Base-by-base conservation (phyloP, 2,113 vertebrate genomes). In the Embiotoca jacksoni region DNA sequence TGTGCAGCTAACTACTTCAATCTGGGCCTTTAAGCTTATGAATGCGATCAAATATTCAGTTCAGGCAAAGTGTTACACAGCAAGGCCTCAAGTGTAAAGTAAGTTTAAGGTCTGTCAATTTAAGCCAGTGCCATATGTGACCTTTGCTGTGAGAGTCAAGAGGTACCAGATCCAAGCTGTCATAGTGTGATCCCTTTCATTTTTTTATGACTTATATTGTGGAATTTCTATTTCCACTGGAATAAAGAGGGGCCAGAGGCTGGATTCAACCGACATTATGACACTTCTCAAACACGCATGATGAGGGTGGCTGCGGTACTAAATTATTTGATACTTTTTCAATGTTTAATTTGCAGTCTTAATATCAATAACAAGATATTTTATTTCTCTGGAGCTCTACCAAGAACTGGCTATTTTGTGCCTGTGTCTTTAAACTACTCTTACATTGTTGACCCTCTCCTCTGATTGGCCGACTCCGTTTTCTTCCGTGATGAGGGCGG, bases 21-120 rank as follows among this genome's bases (percentile, higher is more conserved):
- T 82, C 75, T 92, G 91, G 56, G 52, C 16, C 75, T 74, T 44
- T 6, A 62, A 52, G 80, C 72, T 86, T 58, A 83, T 84, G 85
- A 88, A 84, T 76, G 81, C 50, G 84, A 89, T 91, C 87, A 85
- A 79, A 87, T 91, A 85, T 88, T 88, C 85, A 85, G 81, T 55
- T 68, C 55, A 81, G 53, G 79, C 79, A 62, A 80, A 88, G 82
- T 80, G 87, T 85, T 88, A 62, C 80, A 78, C 60, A 56, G 66
- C 65, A 55, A 65, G 72, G 76, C 63, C 90, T 72, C 76, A 13
- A 75, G 89, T 87, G 89, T 89, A 89, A 90, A 87, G 79, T 66
- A 78, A 79, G 80, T 83, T 88, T 87, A 81, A 78, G 75, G 81
- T 76, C 86, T 75, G 78, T 88, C 81, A 66, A 30, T 84, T 88